A percentile compares a stretch with the other conserved stretches of the same genome.
These are phyloP conservation scores for Pyxicephalus adspersus DNA, from an alignment of 2,113 vertebrate genomes.

Conservation along the genomic window DNA sequence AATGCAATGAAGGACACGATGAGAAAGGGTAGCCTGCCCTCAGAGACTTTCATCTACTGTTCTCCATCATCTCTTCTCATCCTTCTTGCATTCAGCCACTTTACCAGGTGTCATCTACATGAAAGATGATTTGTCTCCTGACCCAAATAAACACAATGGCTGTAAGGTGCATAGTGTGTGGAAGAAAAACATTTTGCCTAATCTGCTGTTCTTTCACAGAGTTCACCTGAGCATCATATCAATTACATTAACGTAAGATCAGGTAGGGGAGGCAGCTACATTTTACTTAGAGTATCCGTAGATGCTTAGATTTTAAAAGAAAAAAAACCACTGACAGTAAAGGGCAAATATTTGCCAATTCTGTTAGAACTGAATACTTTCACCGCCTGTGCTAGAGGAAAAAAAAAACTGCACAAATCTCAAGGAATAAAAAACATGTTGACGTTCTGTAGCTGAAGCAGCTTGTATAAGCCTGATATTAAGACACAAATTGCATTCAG, in stretches of 20 bases:
- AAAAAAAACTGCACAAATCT: conserved; percentile 62
- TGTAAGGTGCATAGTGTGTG: conserved; percentile 75
- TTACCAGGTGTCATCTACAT: conserved; percentile 95
- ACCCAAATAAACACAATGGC: conserved; percentile 96
- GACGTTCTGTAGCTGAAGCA: conserved; percentile 78
- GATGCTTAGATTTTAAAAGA: conserved; percentile 66
- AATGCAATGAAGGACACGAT: conserved; percentile 91
- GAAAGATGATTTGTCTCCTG: conserved; percentile 95
- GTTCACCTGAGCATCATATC: conserved; percentile 82
- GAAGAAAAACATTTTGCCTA: conserved; percentile 74
- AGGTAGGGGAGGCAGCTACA: conserved; percentile 70
- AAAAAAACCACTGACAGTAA: conserved; percentile 77
- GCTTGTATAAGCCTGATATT: conserved; percentile 93
- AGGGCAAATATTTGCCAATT: conserved; percentile 77
- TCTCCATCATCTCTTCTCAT: conserved; percentile 97
- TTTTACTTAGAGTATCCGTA: conserved; percentile 62
- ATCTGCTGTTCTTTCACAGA: conserved; percentile 79
- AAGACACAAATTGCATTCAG: conserved; percentile 99
- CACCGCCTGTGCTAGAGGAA: conserved; percentile 70
- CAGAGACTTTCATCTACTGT: conserved; percentile 84
- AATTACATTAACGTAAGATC: conserved; percentile 86
- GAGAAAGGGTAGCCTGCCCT: conserved; percentile 87
- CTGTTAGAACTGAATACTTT: conserved; percentile 65
- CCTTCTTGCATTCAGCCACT: conserved; percentile 91
- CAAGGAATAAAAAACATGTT: conserved; percentile 64